Percentiles rank a stretch among this genome's conserved stretches.
Evolutionary conservation across 1,140 invertebrate genomes (phyloP).

Genomic region (Pseudomyrmex flavicornis): DNA sequence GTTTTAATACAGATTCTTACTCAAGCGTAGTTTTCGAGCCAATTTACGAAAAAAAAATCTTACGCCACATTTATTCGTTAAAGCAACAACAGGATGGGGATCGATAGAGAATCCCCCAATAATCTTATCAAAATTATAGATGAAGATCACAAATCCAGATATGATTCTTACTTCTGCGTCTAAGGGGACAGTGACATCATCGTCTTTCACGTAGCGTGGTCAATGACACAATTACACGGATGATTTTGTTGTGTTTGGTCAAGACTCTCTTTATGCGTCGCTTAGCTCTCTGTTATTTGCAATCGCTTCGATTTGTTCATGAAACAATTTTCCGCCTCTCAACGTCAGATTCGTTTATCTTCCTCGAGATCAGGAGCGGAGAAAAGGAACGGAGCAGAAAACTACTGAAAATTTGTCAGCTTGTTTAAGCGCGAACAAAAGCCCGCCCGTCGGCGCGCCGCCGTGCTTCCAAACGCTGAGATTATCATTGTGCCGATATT

Average conservation of each 20-base stretch:
- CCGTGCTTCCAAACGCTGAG: constrained; percentile 68
- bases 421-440: constrained; percentile 71
- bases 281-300: constrained; percentile 51
- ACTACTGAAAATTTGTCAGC: constrained; percentile 71
- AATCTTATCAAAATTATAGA: constrained; percentile 48
- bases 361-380: constrained; percentile 19
- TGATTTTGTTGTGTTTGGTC: constrained; percentile 42
- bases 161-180: background rate
- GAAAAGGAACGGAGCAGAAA: constrained; percentile 40
- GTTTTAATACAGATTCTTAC: constrained; percentile 4
- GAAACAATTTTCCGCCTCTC: constrained; percentile 79
- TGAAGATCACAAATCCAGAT: constrained; percentile 35
- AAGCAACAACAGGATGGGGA: background rate
- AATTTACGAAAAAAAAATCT: constrained; percentile 24
- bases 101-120: background rate
- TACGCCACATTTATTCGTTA: constrained; percentile 46
- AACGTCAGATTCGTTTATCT: constrained; percentile 72
- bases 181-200: constrained; percentile 20
- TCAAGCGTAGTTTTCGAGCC: background rate
- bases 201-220: constrained; percentile 6
- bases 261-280: constrained; percentile 56
- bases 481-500: constrained; percentile 82
- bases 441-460: constrained; percentile 31
- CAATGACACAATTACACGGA: constrained; percentile 36
- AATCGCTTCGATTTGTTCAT: constrained; percentile 61